Evolutionary conservation across 1,140 invertebrate species (phyloP), one percentile per base, ranked within the genome.

Genomic region (Plectus sambesii): DNA sequence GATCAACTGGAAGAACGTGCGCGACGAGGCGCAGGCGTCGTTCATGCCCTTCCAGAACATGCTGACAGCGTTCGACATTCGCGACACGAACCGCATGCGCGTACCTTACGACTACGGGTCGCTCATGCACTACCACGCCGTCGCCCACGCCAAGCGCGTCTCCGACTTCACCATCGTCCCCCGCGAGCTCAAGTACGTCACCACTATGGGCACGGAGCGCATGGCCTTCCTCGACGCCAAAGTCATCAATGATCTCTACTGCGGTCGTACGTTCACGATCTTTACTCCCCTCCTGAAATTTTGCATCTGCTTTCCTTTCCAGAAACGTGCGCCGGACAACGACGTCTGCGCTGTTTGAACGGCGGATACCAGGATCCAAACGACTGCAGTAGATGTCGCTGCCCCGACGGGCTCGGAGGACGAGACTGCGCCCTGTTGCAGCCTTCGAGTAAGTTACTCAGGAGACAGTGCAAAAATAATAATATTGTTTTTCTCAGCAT

Each of bases 91-190:
- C 23, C 50, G 59, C 12, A 25, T 55, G 19, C 49, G 56, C 24
- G 24, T 60, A 15, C 69, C 69, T 6, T 70, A 70, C 50, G 69
- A 70, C 49, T 63, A 70, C 35, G 62, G 63, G 19, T 65, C 61
- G 8, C 42, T 71, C 25, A 70, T 71, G 68, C 69, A 70, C 37
- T 70, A 71, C 44, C 65, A 68, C 24, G 68, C 66, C n/a, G 61
- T 63, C 20, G 59, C 58, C 30, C 51, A 58, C n/a, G 39, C 47
- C 22, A 44, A 41, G 23, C 51, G 53, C 44, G 51, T 61, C 15
- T 67, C 64, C 27, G 64, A 68, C 39, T 68, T 68, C 44, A 70
- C 67, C 2, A 69, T 69, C 42, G 68, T 70, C 26, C 63, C 65
- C 17, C 69, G 67, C 39, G 68, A 70, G 49, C 49, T 66, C 35